Evolutionary conservation across 2,113 vertebrate species (phyloP), one percentile per base, ranked within the genome.

Genomic region (Apaloderma vittatum): DNA sequence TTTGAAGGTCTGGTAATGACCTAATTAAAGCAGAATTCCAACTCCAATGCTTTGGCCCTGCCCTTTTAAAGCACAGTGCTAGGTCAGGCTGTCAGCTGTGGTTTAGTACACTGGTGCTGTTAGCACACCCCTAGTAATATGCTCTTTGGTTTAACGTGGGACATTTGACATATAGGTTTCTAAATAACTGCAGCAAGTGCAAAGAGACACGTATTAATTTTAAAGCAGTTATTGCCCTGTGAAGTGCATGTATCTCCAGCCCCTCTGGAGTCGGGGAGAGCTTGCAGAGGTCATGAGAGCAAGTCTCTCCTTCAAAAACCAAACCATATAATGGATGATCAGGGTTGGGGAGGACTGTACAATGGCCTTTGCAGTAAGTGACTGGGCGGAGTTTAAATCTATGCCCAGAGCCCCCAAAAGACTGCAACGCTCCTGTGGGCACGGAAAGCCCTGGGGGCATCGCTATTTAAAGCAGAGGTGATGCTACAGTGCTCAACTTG

Each of bases 11-110:
- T 93, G 75, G 85, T 93, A 82, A 91, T 86, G 61, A 93, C 90
- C 85, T 90, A 91, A 95, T 95, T 93, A 94, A 96, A 93, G 83
- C 52, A 88, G 85, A 96, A 95, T 92, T 95, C 93, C 90, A 80
- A 82, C 74, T 76, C 62, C 81, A 92, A 30, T 3, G 3, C 84
- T 65, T 40, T 12, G 2, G 86, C 72, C 49, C 76, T 93, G 76
- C 76, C 52, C 79, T 97, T 93, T 84, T 63, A 92, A 88, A 92
- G 88, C 68, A 32, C 70, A 40, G 24, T 18, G 73, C 83, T 75
- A 79, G 92, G 94, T 93, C 88, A 94, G 83, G 65, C 91, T 81
- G 86, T 81, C 90, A 93, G 65, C 18, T 84, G 86, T 72, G 70
- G 91, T 93, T 95, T 95, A 92, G 76, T 15, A 52, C 83, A 30